These are phyloP conservation scores for Stictonetta naevosa DNA, from an alignment of 2,113 vertebrate genomes.

Conservation along the genomic window DNA sequence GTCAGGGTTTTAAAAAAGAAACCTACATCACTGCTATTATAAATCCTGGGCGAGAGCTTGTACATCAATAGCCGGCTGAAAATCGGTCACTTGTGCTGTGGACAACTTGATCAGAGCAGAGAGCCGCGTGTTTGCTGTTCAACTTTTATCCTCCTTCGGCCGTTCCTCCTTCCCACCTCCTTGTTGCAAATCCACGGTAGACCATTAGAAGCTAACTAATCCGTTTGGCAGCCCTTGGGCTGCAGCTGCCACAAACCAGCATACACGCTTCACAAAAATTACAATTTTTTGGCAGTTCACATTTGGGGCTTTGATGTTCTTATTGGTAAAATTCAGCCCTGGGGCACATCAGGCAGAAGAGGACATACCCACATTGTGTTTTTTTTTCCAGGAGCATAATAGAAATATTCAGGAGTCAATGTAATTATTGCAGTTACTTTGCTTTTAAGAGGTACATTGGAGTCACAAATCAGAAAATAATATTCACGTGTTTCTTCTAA, in stretches of 20 bases:
- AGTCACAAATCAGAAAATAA: conserved; percentile 83
- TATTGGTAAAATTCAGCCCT: conserved; percentile 38
- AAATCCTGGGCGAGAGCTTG: conserved; percentile 44
- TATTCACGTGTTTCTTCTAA: conserved; percentile 80
- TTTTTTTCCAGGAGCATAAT: conserved; percentile 45
- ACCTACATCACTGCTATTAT: neutral
- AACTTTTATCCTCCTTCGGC: neutral
- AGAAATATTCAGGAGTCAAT: conserved; percentile 72
- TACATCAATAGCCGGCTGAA: neutral
- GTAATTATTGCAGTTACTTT: conserved; percentile 86
- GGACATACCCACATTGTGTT: neutral
- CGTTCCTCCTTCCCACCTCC: neutral
- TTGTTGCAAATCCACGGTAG: neutral
- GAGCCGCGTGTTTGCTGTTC: neutral
- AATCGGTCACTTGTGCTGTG: neutral
- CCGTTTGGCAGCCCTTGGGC: neutral
- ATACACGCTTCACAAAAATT: neutral
- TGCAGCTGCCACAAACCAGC: conserved; percentile 17
- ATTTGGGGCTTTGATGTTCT: conserved; percentile 61
- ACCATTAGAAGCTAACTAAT: neutral
- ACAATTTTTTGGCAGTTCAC: neutral
- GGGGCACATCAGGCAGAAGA: neutral
- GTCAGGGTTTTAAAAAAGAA: conserved; percentile 41
- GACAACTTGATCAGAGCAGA: neutral
- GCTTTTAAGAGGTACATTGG: conserved; percentile 75